Base-by-base conservation (phyloP, 2,888 invertebrate species). In the Willowsia nigromaculata region DNA sequence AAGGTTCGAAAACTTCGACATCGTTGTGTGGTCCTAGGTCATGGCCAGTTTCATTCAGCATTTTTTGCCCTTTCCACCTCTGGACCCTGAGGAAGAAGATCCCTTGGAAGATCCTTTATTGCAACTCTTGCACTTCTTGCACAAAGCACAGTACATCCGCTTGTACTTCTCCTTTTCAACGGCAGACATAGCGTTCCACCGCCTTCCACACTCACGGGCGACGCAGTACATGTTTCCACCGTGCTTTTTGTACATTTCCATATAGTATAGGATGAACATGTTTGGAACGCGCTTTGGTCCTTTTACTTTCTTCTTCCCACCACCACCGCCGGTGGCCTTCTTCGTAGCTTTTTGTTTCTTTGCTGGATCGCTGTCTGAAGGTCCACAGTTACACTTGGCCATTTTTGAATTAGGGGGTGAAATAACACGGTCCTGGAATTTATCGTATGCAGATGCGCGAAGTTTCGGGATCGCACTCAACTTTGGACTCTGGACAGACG, bases 201-300 rank as follows among this genome's bases (percentile, higher is more conserved):
- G 30, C 27, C 47, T 22, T 3, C 86, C 86, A 68, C 80, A 80
- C 53, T 68, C 80, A 25, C 27, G 50, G 4, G 86, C 86, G 6
- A 80, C 56, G 18, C 68, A 68, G 68, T 80, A 86, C 68, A 86
- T 86, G 53, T 86, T 86, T 15, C 86, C 86, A 5, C 86, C 68
- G 27, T 59, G 18, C 2, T 53, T 30, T 40, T 50, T 43, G 30
- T 7, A 85, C 25, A 56, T 78, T 6, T 47, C 68, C 0, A 80
- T n/a, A 13, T 53, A 80, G 56, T 37, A 86, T 0, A 86, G 25
- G n/a, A 86, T 86, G 78, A 86, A 86, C 33, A 53, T 50, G 53
- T 76, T 76, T 2, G 71, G 30, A 0, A 30, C 22, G 9, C 15
- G 40, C 13, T 27, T 15, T 18, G 22, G 22, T 1, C 47, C 50